Evolutionary conservation across 1,140 invertebrate genomes (phyloP).

Genomic region (Antheraea pernyi): DNA sequence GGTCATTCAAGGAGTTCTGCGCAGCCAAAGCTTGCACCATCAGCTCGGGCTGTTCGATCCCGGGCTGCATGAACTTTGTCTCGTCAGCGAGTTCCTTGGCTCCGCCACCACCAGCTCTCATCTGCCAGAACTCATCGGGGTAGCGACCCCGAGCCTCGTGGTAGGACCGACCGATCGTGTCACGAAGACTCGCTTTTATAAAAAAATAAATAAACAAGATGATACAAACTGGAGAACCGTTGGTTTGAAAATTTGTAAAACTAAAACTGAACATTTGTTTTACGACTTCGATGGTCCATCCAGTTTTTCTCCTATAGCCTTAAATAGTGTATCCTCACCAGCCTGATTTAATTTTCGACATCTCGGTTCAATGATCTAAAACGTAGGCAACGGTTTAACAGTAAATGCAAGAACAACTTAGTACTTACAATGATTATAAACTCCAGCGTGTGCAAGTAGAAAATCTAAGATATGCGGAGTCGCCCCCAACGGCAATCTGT

Average conservation of each 20-base stretch:
- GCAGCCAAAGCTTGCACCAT: slow-evolving; percentile 73
- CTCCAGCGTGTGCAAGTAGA: slow-evolving; percentile 94
- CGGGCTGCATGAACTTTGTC: slow-evolving; percentile 79
- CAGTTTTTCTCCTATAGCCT: no score
- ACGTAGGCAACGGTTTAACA: no score
- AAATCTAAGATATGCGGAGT: slow-evolving; percentile 92
- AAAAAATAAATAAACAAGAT: not conserved
- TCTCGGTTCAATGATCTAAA: no score
- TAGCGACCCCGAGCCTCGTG: slow-evolving; percentile 85
- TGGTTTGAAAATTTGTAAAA: no score
- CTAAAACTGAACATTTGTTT: no score
- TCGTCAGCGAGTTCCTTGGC: slow-evolving; percentile 86
- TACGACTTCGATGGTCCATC: no score
- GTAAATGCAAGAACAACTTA: not conserved
- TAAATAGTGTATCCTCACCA: no score
- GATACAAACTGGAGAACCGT: not conserved
- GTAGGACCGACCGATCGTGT: slow-evolving; percentile 87
- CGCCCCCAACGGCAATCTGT: slow-evolving; percentile 90
- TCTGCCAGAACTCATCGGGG: slow-evolving; percentile 87
- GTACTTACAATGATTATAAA: slow-evolving; percentile 91
- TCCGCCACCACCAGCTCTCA: slow-evolving; percentile 83
- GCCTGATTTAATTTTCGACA: no score
- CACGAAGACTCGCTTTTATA: slow-evolving; percentile 82
- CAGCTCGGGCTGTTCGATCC: slow-evolving; percentile 64
- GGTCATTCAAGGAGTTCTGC: slow-evolving; percentile 67